A percentile compares a stretch with the other conserved stretches of the same genome.
Conservation (phyloP, 2,888 invertebrate genomes). For the Unio delphinus region DNA sequence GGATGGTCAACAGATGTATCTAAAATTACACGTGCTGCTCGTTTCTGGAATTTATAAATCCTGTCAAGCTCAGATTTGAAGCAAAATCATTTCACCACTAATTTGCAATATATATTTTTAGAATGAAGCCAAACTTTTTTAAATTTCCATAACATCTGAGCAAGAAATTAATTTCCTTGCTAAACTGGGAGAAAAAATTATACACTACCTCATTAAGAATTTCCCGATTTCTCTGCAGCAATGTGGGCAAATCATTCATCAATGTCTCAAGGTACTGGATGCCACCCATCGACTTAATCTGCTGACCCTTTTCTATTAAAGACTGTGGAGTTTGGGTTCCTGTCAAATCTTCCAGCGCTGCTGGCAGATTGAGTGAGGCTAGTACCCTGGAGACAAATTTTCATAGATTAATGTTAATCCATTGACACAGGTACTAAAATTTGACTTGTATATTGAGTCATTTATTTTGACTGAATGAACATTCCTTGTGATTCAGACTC, state of each 20-base stretch:
- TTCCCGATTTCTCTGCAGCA: conserved; percentile 92
- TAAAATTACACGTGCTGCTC: too few relatives aligned
- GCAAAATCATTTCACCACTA: too few relatives aligned
- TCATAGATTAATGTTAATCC: not conserved
- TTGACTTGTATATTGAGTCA: not conserved
- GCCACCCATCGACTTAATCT: conserved; percentile 85
- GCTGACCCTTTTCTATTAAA: conserved; percentile 86
- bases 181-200: not conserved
- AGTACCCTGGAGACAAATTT: conserved; percentile 77
- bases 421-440: not conserved
- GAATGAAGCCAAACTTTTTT: too few relatives aligned
- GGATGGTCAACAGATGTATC: too few relatives aligned
- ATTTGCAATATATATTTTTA: too few relatives aligned
- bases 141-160: too few relatives aligned
- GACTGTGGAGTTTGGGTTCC: conserved; percentile 87
- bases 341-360: conserved; percentile 87
- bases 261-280: conserved; percentile 80
- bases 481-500: too few relatives aligned
- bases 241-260: conserved; percentile 89
- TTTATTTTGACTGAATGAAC: too few relatives aligned
- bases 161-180: too few relatives aligned
- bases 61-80: too few relatives aligned
- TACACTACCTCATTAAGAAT: conserved; percentile 88
- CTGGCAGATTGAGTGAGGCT: conserved; percentile 95
- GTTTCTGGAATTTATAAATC: too few relatives aligned